Base-by-base conservation (phyloP, 2,888 invertebrate species). In the Rosalia funebris region DNA sequence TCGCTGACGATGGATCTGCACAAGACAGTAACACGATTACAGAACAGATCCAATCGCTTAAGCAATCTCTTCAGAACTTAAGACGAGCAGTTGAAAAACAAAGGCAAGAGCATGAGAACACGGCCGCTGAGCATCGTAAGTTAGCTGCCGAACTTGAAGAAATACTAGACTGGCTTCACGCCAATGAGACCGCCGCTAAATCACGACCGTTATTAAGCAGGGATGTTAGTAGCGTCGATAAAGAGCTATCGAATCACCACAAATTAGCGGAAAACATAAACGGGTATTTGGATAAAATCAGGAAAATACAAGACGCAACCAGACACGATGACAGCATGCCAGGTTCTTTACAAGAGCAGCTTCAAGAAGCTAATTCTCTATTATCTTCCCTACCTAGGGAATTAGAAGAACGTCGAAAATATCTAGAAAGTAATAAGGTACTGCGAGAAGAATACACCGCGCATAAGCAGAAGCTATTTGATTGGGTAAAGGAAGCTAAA, bases 1-100 rank as follows among this genome's bases (percentile, higher is more conserved):
- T 97, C 25, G 94, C 94, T 0, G 90, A 91, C 0, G 96, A 96
- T 82, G 95, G 95, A 37, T 91, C 93, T 1, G 89, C 92, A 0
- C 90, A 91, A 12, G 96, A 96, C 72, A 87, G 92, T 71, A 95
- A 95, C 72, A 89, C 89, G 69, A 90, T 96, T 3, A 94, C 93
- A 1, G 93, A 95, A 76, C 91, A 95, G 71, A 78, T 96, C 15
- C 95, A 95, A 73, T 90, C 91, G 0, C 79, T 96, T 14, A 95
- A 94, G 79, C 93, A 93, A 76, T 92, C 95, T 68, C 82, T 95
- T 11, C 87, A 91, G 53, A 88, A 89, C 57, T 82, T 96, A 1
- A 86, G 93, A 76, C 87, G 93, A 74, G 84, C 90, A 1, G 93
- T 96, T 0, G 95, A 96, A 75, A 89, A 89, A 31, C 93, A 93